Conservation (phyloP, 2,113 vertebrate genomes). For the Anolis sagrei region DNA sequence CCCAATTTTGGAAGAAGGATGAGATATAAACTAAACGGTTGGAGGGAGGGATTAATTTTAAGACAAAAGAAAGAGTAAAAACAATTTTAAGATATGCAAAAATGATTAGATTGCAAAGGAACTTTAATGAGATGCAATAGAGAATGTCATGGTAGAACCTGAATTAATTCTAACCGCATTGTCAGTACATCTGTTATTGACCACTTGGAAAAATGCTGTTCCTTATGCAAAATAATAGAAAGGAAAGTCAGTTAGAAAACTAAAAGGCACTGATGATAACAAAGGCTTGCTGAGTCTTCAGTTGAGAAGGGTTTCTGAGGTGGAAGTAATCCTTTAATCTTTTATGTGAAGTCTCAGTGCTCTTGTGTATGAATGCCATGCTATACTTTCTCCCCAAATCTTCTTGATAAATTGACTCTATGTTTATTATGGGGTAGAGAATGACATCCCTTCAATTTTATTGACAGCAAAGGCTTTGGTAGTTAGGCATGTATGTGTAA, state of each 20-base stretch:
- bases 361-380: conserved; percentile 49
- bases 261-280: conserved; percentile 41
- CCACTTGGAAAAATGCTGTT: conserved; percentile 36
- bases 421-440: conserved; percentile 52
- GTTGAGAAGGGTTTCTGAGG: conserved; percentile 54
- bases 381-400: conserved; percentile 48
- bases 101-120: neutral
- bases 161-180: conserved; percentile 40
- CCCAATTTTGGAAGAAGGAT: too few relatives aligned
- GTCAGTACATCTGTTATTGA: conserved; percentile 31
- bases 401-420: conserved; percentile 46
- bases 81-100: neutral
- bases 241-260: conserved; percentile 26
- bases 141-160: neutral
- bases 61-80: neutral
- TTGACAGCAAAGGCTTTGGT: conserved; percentile 46
- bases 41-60: neutral
- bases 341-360: conserved; percentile 33
- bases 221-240: conserved; percentile 46
- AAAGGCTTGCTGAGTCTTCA: conserved; percentile 40
- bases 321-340: conserved; percentile 66
- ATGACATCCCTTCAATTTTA: conserved; percentile 41
- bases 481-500: conserved; percentile 12
- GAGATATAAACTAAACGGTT: too few relatives aligned
- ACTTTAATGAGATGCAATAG: neutral